Base-by-base conservation (phyloP, 2,888 invertebrate species). In the Caradrina kadenii region DNA sequence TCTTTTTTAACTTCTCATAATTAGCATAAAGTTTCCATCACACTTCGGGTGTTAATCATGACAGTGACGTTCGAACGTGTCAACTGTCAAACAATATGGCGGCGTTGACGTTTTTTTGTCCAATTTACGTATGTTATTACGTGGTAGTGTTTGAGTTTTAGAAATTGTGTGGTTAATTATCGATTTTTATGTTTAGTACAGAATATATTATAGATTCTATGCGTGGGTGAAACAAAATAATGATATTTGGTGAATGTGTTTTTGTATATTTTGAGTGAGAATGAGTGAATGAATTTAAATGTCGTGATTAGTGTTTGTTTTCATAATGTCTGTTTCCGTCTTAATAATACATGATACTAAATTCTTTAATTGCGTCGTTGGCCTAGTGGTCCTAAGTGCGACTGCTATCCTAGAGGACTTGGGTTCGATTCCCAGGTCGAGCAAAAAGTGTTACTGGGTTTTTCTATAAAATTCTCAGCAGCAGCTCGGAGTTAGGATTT, bases 31-130 rank as follows among this genome's bases (percentile, higher is more conserved):
- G 48, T 45, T 63, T 66, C 48, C 21, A 66, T 81, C 49, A 54
- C 68, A 64, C 68, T 22, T 64, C 15, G 26, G 53, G 79, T 68
- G 76, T 68, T 68, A 76, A 60, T 52, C n/a, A 60, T 49, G 19
- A 60, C 22, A 63, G 48, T 73, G 68, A 63, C 79, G 68, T 73
- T 50, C 70, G 35, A 22, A 72, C 78, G 65, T 75, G 76, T 60
- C 56, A 59, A 42, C 42, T 45, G 55, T n/a, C n/a, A 15, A 59
- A 61, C 79, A 81, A 81, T 56, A 82, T 73, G 82, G 76, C 69
- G 72, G 31, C 15, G n/a, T 69, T 67, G 39, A 56, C 68, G 70
- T 66, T 63, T 70, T 79, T 80, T 80, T 73, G 59, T 48, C 42
- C 39, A 73, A 52, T 52, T 53, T 73, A 79, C 79, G 74, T 67